Conservation (phyloP, 2,113 vertebrate genomes). For the Paratilapia polleni region DNA sequence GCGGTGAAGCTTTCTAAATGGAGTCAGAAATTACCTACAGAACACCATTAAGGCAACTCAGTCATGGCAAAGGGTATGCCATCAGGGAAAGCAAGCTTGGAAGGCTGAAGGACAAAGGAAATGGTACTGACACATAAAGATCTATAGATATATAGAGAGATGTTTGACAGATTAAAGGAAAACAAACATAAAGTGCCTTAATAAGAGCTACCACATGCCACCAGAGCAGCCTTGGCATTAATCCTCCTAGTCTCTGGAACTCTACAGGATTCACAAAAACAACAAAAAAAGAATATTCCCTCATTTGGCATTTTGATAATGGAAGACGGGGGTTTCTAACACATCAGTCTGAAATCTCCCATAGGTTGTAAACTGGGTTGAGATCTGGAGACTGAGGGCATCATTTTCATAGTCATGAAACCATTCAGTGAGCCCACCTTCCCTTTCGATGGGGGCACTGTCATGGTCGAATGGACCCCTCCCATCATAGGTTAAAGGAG, state of each 20-base stretch:
- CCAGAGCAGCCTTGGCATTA: no score
- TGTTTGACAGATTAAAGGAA: neutral
- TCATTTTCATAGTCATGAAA: neutral
- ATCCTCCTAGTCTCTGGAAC: no score
- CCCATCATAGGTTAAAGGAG: neutral
- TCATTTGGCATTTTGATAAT: no score
- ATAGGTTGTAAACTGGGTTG: no score
- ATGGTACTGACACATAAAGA: neutral
- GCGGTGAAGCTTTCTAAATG: slow-evolving; percentile 18
- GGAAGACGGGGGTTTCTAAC: no score
- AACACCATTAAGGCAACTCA: neutral
- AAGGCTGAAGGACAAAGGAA: neutral
- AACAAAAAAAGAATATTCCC: no score
- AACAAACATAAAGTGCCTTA: no score
- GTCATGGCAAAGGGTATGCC: neutral
- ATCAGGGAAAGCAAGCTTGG: neutral
- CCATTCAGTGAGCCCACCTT: neutral
- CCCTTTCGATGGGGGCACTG: neutral
- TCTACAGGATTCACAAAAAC: no score
- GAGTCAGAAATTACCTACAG: slow-evolving; percentile 9
- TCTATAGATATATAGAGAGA: neutral
- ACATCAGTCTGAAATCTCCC: no score
- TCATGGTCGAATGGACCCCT: neutral
- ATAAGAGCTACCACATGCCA: no score
- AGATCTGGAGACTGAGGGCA: no score